Conservation (phyloP, 2,797 vertebrate genomes). For the Harpagifer antarcticus region DNA sequence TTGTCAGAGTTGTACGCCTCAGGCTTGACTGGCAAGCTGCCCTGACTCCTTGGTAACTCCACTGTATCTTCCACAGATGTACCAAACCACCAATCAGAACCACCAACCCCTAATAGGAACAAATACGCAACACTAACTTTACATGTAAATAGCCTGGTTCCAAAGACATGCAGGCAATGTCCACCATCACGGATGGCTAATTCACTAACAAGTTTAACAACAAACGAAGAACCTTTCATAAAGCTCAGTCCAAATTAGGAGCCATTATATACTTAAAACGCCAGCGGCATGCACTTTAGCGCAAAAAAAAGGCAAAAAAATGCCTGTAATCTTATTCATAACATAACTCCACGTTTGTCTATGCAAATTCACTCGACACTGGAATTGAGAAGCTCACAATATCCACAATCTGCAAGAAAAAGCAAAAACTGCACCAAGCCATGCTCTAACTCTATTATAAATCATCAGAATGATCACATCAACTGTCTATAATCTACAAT, state of each 20-base stretch:
- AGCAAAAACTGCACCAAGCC: conserved; percentile 69
- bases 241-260: conserved; percentile 59
- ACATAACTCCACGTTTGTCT: conserved; percentile 87
- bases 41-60: conserved; percentile 83
- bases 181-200: conserved; percentile 81
- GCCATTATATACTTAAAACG: conserved; percentile 51
- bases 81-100: conserved; percentile 83
- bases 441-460: conserved; percentile 71
- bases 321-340: conserved; percentile 78
- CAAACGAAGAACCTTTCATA: conserved; percentile 57
- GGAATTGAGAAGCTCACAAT: conserved; percentile 80
- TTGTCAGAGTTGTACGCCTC: conserved; percentile 71
- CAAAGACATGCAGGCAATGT: conserved; percentile 82
- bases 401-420: conserved; percentile 78
- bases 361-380: conserved; percentile 84
- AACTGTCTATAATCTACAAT: conserved; percentile 62
- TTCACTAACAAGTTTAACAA: conserved; percentile 71
- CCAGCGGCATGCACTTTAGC: conserved; percentile 75
- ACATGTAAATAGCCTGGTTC: conserved; percentile 75
- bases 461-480: conserved; percentile 53
- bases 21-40: conserved; percentile 79
- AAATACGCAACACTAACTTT: conserved; percentile 73
- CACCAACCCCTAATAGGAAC: conserved; percentile 70
- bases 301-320: conserved; percentile 34
- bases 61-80: conserved; percentile 89